Evolutionary conservation across 2,113 vertebrate species (phyloP).

Genomic region (Chitala chitala): DNA sequence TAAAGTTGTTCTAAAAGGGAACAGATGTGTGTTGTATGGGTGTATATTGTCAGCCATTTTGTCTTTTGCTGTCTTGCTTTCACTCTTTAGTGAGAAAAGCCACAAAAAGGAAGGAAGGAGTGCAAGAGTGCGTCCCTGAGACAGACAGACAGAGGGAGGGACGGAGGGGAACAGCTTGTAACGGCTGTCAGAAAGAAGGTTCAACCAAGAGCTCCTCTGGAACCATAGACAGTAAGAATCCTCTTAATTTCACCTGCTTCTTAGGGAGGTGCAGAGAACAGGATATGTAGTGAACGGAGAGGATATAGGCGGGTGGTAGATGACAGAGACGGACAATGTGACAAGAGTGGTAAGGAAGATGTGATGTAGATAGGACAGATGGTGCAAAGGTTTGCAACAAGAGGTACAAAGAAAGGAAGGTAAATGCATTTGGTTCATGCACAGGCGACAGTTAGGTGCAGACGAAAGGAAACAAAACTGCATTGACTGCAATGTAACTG

Average conservation of each 20-base stretch:
- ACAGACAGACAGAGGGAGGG: slow-evolving; percentile 30
- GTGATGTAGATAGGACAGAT: too few species aligned
- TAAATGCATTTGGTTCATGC: not conserved
- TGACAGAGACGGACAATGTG: slow-evolving; percentile 9
- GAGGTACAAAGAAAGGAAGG: not conserved
- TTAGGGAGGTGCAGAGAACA: not conserved
- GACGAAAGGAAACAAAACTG: too few species aligned
- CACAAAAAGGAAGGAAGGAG: slow-evolving; percentile 63
- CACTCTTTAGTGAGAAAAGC: slow-evolving; percentile 62
- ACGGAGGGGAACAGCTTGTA: not conserved
- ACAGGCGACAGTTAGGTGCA: too few species aligned
- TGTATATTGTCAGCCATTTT: slow-evolving; percentile 36
- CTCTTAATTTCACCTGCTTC: not conserved
- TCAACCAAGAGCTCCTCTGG: not conserved
- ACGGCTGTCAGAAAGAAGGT: not conserved
- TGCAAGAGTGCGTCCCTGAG: slow-evolving; percentile 29
- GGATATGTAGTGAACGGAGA: not conserved
- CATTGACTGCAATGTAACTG: too few species aligned
- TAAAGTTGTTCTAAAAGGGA: too few species aligned
- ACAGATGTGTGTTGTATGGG: not conserved
- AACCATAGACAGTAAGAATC: slow-evolving; percentile 17
- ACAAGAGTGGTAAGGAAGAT: slow-evolving; percentile 35
- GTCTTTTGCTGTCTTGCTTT: slow-evolving; percentile 56
- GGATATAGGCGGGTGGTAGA: not conserved
- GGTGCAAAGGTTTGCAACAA: not conserved